Evolutionary conservation across 1,140 invertebrate species (phyloP).

Genomic region (Drosophila arizonae): DNA sequence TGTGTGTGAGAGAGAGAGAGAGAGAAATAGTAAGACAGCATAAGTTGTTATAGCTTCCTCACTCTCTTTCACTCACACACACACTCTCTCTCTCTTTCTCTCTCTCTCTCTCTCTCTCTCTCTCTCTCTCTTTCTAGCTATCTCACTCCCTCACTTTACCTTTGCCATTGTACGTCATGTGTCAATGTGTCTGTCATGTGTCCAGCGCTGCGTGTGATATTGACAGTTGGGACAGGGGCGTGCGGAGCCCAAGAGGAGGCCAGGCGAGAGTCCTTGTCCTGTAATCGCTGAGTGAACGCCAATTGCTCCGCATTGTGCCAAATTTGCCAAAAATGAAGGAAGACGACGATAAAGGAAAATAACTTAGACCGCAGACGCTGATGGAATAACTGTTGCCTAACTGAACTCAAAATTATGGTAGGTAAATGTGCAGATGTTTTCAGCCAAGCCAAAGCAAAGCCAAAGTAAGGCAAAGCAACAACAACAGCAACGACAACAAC

Average conservation of each 20-base stretch:
- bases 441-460: constrained; percentile 7
- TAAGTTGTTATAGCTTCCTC: not conserved
- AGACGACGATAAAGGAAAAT: not conserved
- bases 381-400: constrained; percentile 32
- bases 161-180: constrained; percentile 74
- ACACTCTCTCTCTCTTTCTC: not conserved
- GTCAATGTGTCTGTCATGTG: constrained; percentile 80
- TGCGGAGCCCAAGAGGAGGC: not conserved
- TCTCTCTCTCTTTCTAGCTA: not conserved
- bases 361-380: constrained; percentile 14
- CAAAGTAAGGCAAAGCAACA: not conserved
- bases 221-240: constrained; percentile 52
- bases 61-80: too few species aligned
- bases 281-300: constrained; percentile 43
- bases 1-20: constrained; percentile 1
- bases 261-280: not conserved
- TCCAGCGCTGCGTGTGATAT: constrained; percentile 76
- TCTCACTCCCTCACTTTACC: not conserved
- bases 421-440: constrained; percentile 54
- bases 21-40: not conserved
- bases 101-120: too few species aligned
- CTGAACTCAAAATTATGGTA: constrained; percentile 61
- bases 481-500: not conserved
- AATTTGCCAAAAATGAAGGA: constrained; percentile 12
- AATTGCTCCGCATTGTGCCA: constrained; percentile 44